Base-by-base conservation (phyloP, 2,888 invertebrate species). In the Deroplatys truncata region DNA sequence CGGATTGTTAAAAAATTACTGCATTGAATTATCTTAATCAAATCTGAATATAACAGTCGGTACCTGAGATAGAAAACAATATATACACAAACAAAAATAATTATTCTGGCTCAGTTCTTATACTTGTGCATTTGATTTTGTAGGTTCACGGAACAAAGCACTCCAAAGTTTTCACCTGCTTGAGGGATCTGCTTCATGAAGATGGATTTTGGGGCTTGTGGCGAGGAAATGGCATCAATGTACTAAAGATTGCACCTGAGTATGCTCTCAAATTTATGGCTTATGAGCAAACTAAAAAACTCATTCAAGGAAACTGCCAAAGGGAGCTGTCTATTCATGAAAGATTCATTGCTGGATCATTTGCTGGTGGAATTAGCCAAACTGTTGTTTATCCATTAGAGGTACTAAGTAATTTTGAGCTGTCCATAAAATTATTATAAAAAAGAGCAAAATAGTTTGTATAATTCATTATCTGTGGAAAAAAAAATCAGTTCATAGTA, bases 171-270 rank as follows among this genome's bases (percentile, higher is more conserved):
- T 91, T 91, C 86, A 89, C 92, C 20, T 98, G 98, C 93, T 95
- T 99, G 92, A 95, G 94, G 91, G 96, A 96, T 93, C 98, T 99
- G 98, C 93, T 99, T 56, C 95, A 96, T 90, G 99, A 99, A 93
- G 99, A 99, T 91, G 99, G 99, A 15, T 93, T 97, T 2, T 93
- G 94, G 89, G 98, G 99, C 89, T 94, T 99, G 92, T 99, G 99
- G 99, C 95, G 99, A 91, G 99, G 99, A 29, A 99, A 99, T 93
- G 98, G 99, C 90, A 98, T 99, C 92, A 99, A 99, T 93, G 98
- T 99, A 89, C 95, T 99, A 91, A 99, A 99, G 95, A 99, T 99
- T 92, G 99, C 99, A 3, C 99, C 99, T 0, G 99, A 99, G 94
- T 97, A 98, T 0, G 99, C 99, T 0, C 94, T 99, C n/a, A 99